Evolutionary conservation across 2,797 vertebrate genomes (phyloP), one percentile per base, ranked within the genome.

Genomic region (Schizopygopsis malacanthus): DNA sequence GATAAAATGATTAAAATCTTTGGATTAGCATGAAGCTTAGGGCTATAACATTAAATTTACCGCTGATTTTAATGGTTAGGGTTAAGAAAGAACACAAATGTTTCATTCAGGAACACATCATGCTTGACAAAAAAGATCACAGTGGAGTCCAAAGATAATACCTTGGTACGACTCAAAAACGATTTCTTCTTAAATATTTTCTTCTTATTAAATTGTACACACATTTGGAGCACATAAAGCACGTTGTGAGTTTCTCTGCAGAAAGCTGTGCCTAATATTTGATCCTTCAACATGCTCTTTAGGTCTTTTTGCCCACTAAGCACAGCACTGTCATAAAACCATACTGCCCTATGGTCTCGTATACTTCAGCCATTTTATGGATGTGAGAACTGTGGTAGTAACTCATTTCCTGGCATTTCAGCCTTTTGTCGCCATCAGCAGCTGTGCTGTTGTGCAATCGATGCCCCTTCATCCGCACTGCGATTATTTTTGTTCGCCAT

Each of bases 361-460:
- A 85, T 85, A 79, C 83, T 79, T 71, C 83, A 79, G 50, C 52
- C 76, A 85, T 85, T 85, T 85, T 85, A 85, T 85, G 83, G 83
- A 85, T 85, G 69, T 33, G 45, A 79, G 83, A 85, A 50, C 77
- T 72, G 67, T 72, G 76, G 39, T 25, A 56, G 54, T 72, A 80
- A 80, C 52, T 85, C 77, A 85, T 85, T 72, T 85, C 83, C 83
- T 72, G 67, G 52, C 76, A 37, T 71, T 85, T 85, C 83, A 85
- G 77, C 65, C 76, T 28, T 39, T 61, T 72, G 79, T 80, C 50
- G 37, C 39, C 76, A 85, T 85, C 76, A 59, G 77, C 83, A 79
- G 83, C 83, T 80, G 83, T 70, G 77, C 83, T 72, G 65, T 79
- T 72, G 83, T 80, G 41, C 83, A 85, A 80, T 85, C 83, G 28